Conservation (phyloP, 2,797 vertebrate species). For the Sphaeramia orbicularis region DNA sequence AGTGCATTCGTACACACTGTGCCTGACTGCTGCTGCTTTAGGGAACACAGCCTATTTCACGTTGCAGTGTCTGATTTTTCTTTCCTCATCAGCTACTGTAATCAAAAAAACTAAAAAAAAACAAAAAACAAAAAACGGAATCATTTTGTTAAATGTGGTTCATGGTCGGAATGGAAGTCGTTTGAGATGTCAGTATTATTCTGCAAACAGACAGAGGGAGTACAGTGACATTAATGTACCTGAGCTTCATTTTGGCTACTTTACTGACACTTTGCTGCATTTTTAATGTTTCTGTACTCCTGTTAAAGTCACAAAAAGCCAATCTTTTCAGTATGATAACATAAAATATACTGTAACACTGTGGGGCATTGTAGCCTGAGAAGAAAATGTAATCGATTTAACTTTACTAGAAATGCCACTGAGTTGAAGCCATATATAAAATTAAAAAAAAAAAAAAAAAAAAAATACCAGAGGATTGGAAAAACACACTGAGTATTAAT, state of each 20-base stretch:
- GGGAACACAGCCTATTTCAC: slow-evolving; percentile 68
- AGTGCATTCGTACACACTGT: slow-evolving; percentile 80
- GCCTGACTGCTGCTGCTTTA: slow-evolving; percentile 75
- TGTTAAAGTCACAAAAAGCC: slow-evolving; percentile 51
- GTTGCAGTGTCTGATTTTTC: slow-evolving; percentile 51
- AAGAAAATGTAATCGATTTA: slow-evolving; percentile 18
- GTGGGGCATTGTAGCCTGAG: slow-evolving; percentile 54
- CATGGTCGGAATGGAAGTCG: slow-evolving; percentile 49
- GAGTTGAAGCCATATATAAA: slow-evolving; percentile 76
- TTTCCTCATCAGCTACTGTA: slow-evolving; percentile 63
- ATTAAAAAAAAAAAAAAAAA: no score
- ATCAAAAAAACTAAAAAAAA: slow-evolving; percentile 14
- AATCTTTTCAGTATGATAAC: slow-evolving; percentile 34
- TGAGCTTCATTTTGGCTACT: slow-evolving; percentile 33
- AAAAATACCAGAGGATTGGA: slow-evolving; percentile 38
- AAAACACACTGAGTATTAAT: slow-evolving; percentile 48
- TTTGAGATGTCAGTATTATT: slow-evolving; percentile 74
- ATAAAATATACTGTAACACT: slow-evolving; percentile 40
- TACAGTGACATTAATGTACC: slow-evolving; percentile 32
- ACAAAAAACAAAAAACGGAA: slow-evolving; percentile 53
- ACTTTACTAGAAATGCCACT: slow-evolving; percentile 47
- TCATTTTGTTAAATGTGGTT: slow-evolving; percentile 27
- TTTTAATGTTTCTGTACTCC: slow-evolving; percentile 52
- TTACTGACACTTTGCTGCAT: slow-evolving; percentile 20
- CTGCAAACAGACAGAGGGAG: slow-evolving; percentile 24